phyloP scores from a whole-genome alignment of 2,113 vertebrate species.

The Dinomys branickii region DNA sequence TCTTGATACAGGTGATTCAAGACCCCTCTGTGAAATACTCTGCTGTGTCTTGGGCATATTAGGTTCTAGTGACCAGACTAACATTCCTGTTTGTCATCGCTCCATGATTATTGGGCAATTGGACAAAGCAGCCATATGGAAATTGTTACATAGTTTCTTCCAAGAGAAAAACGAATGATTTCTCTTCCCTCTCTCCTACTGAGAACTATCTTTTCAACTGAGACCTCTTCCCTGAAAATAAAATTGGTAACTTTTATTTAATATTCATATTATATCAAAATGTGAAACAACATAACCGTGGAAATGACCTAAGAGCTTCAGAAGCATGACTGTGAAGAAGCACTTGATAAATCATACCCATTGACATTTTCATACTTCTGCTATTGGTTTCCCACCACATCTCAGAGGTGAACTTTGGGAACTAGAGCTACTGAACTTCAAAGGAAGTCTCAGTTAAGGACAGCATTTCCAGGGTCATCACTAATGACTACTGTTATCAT shows the following conservation, averaged over 20 bases:
- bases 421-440: constrained; percentile 37
- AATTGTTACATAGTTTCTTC: not conserved
- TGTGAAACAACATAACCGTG: not conserved
- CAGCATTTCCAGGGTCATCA: constrained; percentile 52
- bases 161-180: not conserved
- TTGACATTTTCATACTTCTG: not conserved
- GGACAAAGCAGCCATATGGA: not conserved
- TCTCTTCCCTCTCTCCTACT: not conserved
- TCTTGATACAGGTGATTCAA: not conserved
- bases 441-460: constrained; percentile 58
- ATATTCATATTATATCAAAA: not conserved
- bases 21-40: not conserved
- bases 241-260: not conserved
- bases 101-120: not conserved
- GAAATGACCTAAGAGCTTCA: not conserved
- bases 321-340: not conserved
- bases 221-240: constrained; percentile 13
- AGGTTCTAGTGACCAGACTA: not conserved
- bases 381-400: not conserved
- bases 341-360: not conserved
- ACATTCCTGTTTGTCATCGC: not conserved
- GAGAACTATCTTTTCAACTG: not conserved
- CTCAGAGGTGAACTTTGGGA: constrained; percentile 28
- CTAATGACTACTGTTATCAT: constrained; percentile 68
- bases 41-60: not conserved